A percentile compares a stretch with the other conserved stretches of the same genome.
These are phyloP conservation scores for Plectrocnemia conspersa DNA, from an alignment of 1,140 invertebrate species.

Conservation along the genomic window DNA sequence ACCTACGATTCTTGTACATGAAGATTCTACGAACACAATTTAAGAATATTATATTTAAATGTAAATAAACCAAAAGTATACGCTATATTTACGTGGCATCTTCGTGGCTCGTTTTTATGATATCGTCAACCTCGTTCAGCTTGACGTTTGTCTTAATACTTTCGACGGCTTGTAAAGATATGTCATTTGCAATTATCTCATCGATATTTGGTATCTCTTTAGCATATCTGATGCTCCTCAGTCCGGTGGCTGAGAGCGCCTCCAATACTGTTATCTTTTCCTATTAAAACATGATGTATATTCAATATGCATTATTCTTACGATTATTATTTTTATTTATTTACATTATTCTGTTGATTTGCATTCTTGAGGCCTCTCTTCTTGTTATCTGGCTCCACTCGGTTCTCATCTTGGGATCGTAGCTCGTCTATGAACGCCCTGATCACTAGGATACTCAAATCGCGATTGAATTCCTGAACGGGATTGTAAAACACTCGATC, in stretches of 20 bases:
- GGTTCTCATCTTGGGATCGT: too few species aligned
- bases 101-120: conserved; percentile 68
- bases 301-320: too few species aligned
- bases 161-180: conserved; percentile 80
- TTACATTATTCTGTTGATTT: too few species aligned
- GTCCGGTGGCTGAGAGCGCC: conserved; percentile 90
- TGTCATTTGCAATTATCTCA: conserved; percentile 90
- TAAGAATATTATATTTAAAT: conserved; percentile 5
- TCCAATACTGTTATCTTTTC: conserved; percentile 76
- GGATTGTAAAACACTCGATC: conserved; percentile 94
- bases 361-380: too few species aligned
- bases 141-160: conserved; percentile 79
- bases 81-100: conserved; percentile 73
- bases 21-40: conserved; percentile 60
- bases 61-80: conserved; percentile 5
- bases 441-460: conserved; percentile 73
- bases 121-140: conserved; percentile 70
- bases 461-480: conserved; percentile 95
- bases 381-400: too few species aligned
- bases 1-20: conserved; percentile 73
- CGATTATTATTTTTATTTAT: too few species aligned
- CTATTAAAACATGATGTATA: conserved; percentile 37
- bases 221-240: conserved; percentile 94
- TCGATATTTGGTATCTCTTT: conserved; percentile 83
- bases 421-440: conserved; percentile 54